Conservation (phyloP, 1,140 invertebrate genomes). For the Varroa destructor region DNA sequence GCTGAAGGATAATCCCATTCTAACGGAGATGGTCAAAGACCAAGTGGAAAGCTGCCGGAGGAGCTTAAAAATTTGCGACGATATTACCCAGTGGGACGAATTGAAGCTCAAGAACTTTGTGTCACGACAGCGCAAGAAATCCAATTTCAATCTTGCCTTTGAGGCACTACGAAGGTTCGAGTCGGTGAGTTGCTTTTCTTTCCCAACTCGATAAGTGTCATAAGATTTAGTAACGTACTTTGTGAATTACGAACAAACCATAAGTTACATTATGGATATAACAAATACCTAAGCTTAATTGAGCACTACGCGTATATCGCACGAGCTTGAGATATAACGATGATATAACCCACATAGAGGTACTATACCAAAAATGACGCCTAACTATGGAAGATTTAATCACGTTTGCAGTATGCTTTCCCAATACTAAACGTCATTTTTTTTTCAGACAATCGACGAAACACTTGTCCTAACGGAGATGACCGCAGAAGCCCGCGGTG, state of each 20-base stretch:
- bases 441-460: neutral
- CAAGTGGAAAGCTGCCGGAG: conserved; percentile 15
- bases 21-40: conserved; percentile 14
- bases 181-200: neutral
- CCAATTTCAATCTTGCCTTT: conserved; percentile 14
- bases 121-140: conserved; percentile 14
- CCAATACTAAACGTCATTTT: too few relatives aligned
- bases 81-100: neutral
- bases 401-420: too few relatives aligned
- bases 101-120: conserved; percentile 2
- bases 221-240: too few relatives aligned
- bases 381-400: too few relatives aligned
- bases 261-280: too few relatives aligned
- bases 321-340: too few relatives aligned
- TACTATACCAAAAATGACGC: too few relatives aligned
- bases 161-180: conserved; percentile 14
- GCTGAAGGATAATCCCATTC: conserved; percentile 38
- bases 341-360: too few relatives aligned
- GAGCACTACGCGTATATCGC: too few relatives aligned
- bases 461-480: neutral
- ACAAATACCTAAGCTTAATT: too few relatives aligned
- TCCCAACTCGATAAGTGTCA: too few relatives aligned
- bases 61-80: conserved; percentile 2
- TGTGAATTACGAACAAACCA: too few relatives aligned
- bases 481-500: neutral